Conservation (phyloP, 2,797 vertebrate species). For the Paratrypauchen microcephalus region DNA sequence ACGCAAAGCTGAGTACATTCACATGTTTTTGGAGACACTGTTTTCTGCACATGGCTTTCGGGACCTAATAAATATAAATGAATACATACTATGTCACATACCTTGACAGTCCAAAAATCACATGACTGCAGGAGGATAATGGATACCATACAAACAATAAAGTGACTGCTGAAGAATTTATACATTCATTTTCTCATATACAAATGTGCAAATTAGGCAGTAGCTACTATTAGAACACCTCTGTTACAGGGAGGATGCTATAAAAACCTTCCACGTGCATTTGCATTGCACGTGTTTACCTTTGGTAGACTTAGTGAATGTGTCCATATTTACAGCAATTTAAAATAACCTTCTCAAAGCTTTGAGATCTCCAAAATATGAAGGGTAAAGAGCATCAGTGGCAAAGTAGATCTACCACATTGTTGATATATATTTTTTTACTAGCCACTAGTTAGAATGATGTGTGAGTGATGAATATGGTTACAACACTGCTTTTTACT, state of each 20-base stretch:
- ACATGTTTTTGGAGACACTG: too few species aligned
- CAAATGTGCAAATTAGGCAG: neutral
- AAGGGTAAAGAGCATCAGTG: neutral
- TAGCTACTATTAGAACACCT: neutral
- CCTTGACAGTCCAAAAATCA: conserved; percentile 98
- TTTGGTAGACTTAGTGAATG: neutral
- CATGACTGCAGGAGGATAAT: conserved; percentile 93
- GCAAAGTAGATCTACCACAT: neutral
- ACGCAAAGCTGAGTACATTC: too few species aligned
- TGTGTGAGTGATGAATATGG: neutral
- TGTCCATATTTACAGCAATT: neutral
- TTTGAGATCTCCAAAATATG: neutral
- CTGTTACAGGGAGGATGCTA: neutral
- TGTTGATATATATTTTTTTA: neutral
- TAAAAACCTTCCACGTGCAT: too few species aligned
- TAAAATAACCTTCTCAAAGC: neutral
- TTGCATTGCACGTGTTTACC: neutral
- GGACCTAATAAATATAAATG: neutral
- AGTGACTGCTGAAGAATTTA: conserved; percentile 77
- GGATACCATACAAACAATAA: conserved; percentile 91
- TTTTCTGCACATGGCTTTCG: too few species aligned
- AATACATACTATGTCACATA: conserved; percentile 58
- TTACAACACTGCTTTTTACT: neutral
- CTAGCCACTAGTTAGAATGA: neutral
- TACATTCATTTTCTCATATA: too few species aligned